Base-by-base conservation (phyloP, 1,140 invertebrate species). In the Coptotermes formosanus region DNA sequence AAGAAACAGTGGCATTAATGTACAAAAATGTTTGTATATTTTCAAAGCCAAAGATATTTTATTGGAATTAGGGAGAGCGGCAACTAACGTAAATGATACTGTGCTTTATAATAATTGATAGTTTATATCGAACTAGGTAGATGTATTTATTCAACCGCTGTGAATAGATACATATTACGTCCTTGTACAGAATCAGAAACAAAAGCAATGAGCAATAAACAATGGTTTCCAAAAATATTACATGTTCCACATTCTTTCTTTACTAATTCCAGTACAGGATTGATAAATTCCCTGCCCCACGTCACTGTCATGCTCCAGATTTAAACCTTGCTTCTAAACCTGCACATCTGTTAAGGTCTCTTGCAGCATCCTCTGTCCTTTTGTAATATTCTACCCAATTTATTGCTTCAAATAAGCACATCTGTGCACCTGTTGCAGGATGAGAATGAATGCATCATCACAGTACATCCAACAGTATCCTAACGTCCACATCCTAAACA, bases 41-140 rank as follows among this genome's bases (percentile, higher is more conserved):
- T 87, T 87, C 85, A 87, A 87, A 87, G 87, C 87, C 87, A 87
- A 87, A 87, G 87, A 87, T 87, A 87, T 87, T 87, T 87, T 87
- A 87, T 85, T 87, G 86, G 86, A 38, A 85, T 82, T 85, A 82
- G 85, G 84, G 84, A 87, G 86, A 85, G 86, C 82, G 86, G 86
- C 86, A 83, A 86, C 86, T 83, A 86, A 84, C 86, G 59, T 86
- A 43, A 85, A 87, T 55, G 59, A 84, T 69, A 87, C 75, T 87
- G 86, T 87, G 86, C 86, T 87, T 87, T 87, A 87, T 84, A 86
- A 85, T 85, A 85, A 69, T 85, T 85, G 82, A 87, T 87, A 83
- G 84, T 85, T 82, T 85, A 87, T 87, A 87, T 87, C 82, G 86
- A 87, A 64, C 44, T 85, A 87, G 86, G 30, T 87, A 85, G 86